Conservation (phyloP, 1,140 invertebrate genomes). For the Neodiprion lecontei region DNA sequence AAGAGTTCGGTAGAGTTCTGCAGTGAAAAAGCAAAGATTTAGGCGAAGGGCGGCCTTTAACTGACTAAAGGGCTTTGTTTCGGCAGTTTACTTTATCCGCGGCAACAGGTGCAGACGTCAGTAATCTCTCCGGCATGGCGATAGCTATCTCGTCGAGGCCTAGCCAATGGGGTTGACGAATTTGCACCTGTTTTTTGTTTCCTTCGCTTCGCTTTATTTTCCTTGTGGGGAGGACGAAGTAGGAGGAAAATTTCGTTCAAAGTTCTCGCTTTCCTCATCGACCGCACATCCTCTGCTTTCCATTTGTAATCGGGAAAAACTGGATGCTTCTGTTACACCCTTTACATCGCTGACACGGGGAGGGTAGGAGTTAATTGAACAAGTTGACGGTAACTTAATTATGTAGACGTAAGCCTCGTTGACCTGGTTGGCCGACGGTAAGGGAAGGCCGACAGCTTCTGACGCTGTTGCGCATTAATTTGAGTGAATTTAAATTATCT, state of each 20-base stretch:
- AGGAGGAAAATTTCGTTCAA: not conserved
- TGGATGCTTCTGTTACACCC: not conserved
- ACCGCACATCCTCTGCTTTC: not conserved
- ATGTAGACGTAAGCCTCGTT: not conserved
- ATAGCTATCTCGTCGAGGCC: not conserved
- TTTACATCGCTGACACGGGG: no score
- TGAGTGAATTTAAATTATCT: no score
- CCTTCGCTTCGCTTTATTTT: not conserved
- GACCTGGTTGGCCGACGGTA: no score
- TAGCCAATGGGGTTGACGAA: not conserved
- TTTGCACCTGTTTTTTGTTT: not conserved
- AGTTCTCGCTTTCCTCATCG: not conserved
- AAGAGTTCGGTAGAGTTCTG: no score
- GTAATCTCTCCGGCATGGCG: not conserved
- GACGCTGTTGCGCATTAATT: no score
- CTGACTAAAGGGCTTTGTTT: not conserved
- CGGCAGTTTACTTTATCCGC: not conserved
- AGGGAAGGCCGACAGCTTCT: no score
- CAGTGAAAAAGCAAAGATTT: no score
- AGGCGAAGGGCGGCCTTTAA: not conserved
- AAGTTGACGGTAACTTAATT: not conserved
- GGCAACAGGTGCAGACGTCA: constrained; percentile 2
- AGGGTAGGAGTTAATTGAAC: not conserved
- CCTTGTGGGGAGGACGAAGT: not conserved
- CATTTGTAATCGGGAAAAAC: not conserved